Percentiles rank a stretch among this genome's conserved stretches.
phyloP scores from a whole-genome alignment of 1,140 invertebrate species.

The Goniozus legneri region DNA sequence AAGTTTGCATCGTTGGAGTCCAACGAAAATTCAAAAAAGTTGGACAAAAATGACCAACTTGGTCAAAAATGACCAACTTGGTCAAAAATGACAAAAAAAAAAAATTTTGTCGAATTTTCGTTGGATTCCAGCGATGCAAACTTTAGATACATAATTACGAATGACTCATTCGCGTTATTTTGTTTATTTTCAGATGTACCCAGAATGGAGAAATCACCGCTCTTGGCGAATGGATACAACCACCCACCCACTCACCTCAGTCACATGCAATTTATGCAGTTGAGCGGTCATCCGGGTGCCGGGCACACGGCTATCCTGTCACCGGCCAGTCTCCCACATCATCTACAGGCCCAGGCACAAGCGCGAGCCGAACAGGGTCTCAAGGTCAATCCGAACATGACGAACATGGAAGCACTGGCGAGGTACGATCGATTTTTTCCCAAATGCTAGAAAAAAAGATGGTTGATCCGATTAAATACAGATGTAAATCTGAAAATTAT shows the following conservation, averaged over 20 bases:
- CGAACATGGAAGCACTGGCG: constrained; percentile 81
- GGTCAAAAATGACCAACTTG: too few relatives aligned
- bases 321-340: constrained; percentile 81
- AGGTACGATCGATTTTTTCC: constrained; percentile 61
- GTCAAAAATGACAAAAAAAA: too few relatives aligned
- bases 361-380: constrained; percentile 49
- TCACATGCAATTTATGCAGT: constrained; percentile 87
- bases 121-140: too few relatives aligned
- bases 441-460: too few relatives aligned
- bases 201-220: constrained; percentile 84
- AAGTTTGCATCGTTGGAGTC: too few relatives aligned
- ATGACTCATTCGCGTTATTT: too few relatives aligned
- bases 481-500: too few relatives aligned
- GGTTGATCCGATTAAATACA: too few relatives aligned
- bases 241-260: constrained; percentile 85
- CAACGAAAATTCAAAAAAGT: too few relatives aligned
- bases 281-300: constrained; percentile 65
- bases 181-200: constrained; percentile 68
- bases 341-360: constrained; percentile 57
- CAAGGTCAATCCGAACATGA: constrained; percentile 70
- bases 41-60: too few relatives aligned
- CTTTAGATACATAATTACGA: too few relatives aligned
- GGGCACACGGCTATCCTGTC: constrained; percentile 76
- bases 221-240: constrained; percentile 91
- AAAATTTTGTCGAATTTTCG: too few relatives aligned